phyloP scores from a whole-genome alignment of 1,140 invertebrate genomes.

The Odontomachus brunneus region DNA sequence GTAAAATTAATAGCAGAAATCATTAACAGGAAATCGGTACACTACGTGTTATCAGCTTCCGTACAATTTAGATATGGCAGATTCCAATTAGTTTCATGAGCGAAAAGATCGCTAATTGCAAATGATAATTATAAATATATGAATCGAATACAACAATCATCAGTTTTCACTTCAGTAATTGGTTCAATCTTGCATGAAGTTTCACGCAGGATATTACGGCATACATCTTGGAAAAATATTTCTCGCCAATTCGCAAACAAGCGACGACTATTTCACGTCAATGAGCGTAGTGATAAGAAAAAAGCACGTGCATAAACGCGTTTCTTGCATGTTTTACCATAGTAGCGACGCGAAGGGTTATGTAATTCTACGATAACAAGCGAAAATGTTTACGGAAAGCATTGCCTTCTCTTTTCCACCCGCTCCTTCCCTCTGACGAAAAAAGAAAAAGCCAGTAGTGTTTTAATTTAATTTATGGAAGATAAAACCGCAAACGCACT shows the following conservation, averaged over 20 bases:
- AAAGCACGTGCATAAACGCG: neutral
- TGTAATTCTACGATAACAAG: slow-evolving; percentile 51
- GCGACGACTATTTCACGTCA: slow-evolving; percentile 24
- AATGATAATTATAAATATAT: slow-evolving; percentile 4
- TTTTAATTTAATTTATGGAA: slow-evolving; percentile 57
- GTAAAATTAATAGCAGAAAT: too few species aligned
- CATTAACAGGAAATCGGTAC: too few species aligned
- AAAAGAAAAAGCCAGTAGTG: neutral
- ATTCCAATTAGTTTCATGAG: too few species aligned
- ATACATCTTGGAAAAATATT: neutral
- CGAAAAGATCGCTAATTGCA: neutral
- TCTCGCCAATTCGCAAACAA: neutral
- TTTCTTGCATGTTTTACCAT: slow-evolving; percentile 35
- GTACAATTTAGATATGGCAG: too few species aligned
- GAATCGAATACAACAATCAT: neutral
- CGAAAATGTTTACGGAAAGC: slow-evolving; percentile 23
- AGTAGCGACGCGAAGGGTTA: slow-evolving; percentile 9
- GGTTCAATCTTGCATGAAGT: neutral
- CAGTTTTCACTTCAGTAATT: neutral
- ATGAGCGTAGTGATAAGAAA: slow-evolving; percentile 2
- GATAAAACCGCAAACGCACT: slow-evolving; percentile 27
- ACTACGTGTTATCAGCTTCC: too few species aligned
- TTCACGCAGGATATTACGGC: neutral
- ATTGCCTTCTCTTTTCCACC: neutral
- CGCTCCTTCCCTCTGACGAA: too few species aligned